Conservation (phyloP, 2,113 vertebrate genomes). For the Coptodon bakossiorum region DNA sequence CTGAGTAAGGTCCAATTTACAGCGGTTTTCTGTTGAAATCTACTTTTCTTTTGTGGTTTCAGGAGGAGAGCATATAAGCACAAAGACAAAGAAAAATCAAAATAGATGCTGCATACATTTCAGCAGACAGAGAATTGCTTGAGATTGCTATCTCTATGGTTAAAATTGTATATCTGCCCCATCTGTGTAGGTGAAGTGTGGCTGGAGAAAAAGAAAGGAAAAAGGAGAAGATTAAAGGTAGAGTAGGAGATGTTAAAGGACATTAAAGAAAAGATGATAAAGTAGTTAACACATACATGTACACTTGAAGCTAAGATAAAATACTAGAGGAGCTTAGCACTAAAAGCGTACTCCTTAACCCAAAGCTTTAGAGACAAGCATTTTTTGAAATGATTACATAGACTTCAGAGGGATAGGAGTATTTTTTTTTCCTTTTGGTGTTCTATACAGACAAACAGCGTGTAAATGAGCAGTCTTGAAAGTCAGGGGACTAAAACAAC, state of each 20-base stretch:
- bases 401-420: not conserved
- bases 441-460: not conserved
- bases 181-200: not conserved
- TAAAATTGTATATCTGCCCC: not conserved
- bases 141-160: not conserved
- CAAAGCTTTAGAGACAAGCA: not conserved
- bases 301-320: not conserved
- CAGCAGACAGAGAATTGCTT: constrained; percentile 8
- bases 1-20: not conserved
- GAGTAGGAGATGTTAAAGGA: not conserved
- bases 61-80: not conserved
- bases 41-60: constrained; percentile 16
- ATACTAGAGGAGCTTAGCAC: not conserved
- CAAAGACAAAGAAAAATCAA: not conserved
- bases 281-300: not conserved
- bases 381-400: not conserved
- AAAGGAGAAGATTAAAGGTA: not conserved
- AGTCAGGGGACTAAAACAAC: not conserved
- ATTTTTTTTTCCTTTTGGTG: not conserved
- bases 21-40: not conserved
- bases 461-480: not conserved
- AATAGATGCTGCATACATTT: constrained; percentile 2
- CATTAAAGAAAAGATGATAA: not conserved
- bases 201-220: not conserved
- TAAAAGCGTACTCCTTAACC: not conserved